phyloP scores from a whole-genome alignment of 2,797 vertebrate genomes.

The Saxicola maurus region DNA sequence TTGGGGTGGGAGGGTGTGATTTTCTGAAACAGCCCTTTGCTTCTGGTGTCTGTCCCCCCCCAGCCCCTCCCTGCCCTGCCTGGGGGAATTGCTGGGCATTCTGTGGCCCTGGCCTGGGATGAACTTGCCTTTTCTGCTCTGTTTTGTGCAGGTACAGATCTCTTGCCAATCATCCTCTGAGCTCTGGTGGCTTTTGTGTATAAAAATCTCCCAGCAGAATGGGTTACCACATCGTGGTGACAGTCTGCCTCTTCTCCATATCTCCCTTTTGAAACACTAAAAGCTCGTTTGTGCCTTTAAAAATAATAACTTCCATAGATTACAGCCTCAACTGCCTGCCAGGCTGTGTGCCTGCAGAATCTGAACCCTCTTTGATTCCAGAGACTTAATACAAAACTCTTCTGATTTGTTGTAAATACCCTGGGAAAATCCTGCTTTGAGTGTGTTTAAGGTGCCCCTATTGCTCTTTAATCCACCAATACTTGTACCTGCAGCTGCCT shows the following conservation, averaged over 20 bases:
- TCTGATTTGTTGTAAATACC: neutral
- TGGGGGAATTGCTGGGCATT: neutral
- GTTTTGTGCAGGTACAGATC: neutral
- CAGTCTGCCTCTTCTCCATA: neutral
- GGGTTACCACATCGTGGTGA: neutral
- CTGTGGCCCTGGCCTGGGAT: neutral
- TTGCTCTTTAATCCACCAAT: neutral
- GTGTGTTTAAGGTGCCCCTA: neutral
- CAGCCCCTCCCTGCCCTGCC: neutral
- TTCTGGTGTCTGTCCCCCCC: neutral
- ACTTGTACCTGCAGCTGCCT: neutral
- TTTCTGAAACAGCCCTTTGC: neutral
- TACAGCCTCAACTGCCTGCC: neutral
- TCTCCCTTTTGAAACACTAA: neutral
- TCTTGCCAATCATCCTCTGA: neutral
- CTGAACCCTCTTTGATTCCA: neutral
- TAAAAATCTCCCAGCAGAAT: neutral
- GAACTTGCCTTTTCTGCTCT: neutral
- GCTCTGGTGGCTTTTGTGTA: neutral
- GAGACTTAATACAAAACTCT: neutral
- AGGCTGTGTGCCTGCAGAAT: neutral
- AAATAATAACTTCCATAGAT: neutral
- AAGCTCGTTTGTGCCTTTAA: conserved; percentile 1
- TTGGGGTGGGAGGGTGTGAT: neutral
- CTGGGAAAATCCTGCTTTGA: neutral